phyloP scores from a whole-genome alignment of 2,113 vertebrate species.

The Ictalurus punctatus region DNA sequence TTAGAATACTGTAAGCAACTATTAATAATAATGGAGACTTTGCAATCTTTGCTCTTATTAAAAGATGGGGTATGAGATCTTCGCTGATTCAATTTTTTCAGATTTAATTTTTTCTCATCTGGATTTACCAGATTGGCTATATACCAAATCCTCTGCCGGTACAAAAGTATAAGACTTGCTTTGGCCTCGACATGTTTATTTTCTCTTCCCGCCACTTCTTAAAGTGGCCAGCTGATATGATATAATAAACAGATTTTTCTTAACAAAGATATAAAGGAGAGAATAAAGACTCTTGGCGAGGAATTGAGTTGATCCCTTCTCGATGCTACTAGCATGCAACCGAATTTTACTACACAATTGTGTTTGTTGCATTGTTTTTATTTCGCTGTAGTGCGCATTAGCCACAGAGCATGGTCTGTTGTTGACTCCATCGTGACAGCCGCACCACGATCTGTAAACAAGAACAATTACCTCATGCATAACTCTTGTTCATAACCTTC shows the following conservation, averaged over 20 bases:
- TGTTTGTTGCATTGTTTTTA: not conserved
- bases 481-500: not conserved
- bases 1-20: not conserved
- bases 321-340: not conserved
- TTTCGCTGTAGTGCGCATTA: not conserved
- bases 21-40: not conserved
- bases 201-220: not conserved
- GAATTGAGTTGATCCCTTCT: not conserved
- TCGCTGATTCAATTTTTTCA: not conserved
- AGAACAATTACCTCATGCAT: not conserved
- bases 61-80: not conserved
- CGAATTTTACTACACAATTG: not conserved
- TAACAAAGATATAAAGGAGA: not conserved
- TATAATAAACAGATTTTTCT: not conserved
- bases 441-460: not conserved
- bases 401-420: not conserved
- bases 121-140: not conserved
- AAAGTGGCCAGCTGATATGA: not conserved
- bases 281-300: not conserved
- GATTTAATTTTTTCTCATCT: not conserved
- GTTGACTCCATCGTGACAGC: not conserved
- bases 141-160: not conserved
- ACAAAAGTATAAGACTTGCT: not conserved
- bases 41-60: not conserved
- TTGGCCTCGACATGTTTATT: not conserved